Percentiles rank a stretch among this genome's conserved stretches.
Evolutionary conservation across 2,888 invertebrate genomes (phyloP).

Genomic region (Lepidonotus clava): DNA sequence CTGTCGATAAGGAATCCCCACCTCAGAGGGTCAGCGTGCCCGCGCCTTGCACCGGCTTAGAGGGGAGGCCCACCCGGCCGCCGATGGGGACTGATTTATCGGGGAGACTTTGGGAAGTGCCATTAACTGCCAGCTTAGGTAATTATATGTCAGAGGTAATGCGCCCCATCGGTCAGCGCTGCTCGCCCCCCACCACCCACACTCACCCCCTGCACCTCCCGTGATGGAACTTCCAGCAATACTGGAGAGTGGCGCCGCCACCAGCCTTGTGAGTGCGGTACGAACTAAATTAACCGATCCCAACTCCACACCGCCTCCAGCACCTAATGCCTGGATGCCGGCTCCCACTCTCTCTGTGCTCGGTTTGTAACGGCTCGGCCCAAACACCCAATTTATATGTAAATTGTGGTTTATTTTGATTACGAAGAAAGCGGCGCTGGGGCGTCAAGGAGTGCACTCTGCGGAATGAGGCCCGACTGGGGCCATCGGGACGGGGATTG

Average conservation of each 20-base stretch:
- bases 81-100: constrained; percentile 35
- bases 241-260: constrained; percentile 48
- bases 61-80: background rate
- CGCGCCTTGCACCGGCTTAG: background rate
- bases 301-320: background rate
- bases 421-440: constrained; percentile 11
- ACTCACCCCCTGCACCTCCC: background rate
- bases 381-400: constrained; percentile 32
- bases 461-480: constrained; percentile 2
- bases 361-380: constrained; percentile 7
- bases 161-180: constrained; percentile 33
- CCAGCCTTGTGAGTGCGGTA: background rate
- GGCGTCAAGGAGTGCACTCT: constrained; percentile 11
- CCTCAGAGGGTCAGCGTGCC: background rate
- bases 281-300: constrained; percentile 35
- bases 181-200: background rate
- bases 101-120: constrained; percentile 42
- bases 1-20: background rate
- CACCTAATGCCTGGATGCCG: background rate
- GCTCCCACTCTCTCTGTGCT: background rate
- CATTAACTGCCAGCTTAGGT: constrained; percentile 48
- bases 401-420: constrained; percentile 46
- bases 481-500: background rate
- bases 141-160: constrained; percentile 53
- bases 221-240: background rate